Base-by-base conservation (phyloP, 1,140 invertebrate genomes). In the Leptinotarsa texana region DNA sequence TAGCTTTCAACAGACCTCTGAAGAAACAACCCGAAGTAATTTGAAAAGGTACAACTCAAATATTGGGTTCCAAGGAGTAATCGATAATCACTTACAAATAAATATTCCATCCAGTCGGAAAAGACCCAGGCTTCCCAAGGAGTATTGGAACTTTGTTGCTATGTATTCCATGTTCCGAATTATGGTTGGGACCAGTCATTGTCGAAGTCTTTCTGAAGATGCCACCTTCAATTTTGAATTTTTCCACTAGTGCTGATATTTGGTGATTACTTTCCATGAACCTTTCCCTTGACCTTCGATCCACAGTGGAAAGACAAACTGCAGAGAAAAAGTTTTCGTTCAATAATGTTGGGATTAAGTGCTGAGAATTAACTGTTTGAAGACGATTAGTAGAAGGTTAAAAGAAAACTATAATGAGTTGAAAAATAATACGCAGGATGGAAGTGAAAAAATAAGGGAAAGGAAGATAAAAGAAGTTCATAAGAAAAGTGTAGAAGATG, bases 211-310 rank as follows among this genome's bases (percentile, higher is more conserved):
- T 90, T 78, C 92, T 81, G 80, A 92, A 91, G 70, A 90, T 87
- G 49, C 87, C 86, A 48, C 93, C 93, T 84, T 97, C 95, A 17
- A 92, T 84, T 82, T 95, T 96, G 81, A 97, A 98, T 82, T 96
- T 95, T 72, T 97, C 95, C 0, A 97, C 95, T 1, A 98, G 83
- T 0, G 94, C 93, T 6, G 94, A 93, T 79, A 97, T 97, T 85
- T 97, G 95, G 75, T 96, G 94, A 82, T 95, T 96, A 0, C 95
- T 97, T 83, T 97, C 95, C 13, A 97, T 88, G 83, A 97, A 97
- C 15, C 95, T 88, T 84, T 97, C 95, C 27, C 95, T 88, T 57
- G 93, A 95, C 72, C 95, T 87, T 49, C 95, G 88, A 86, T 98
- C 96, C 15, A 98, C 95, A 0, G 96, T 98, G 27, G 95, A 96